Evolutionary conservation across 2,888 invertebrate genomes (phyloP), one percentile per base, ranked within the genome.

Genomic region (Trissoscelio sp.): DNA sequence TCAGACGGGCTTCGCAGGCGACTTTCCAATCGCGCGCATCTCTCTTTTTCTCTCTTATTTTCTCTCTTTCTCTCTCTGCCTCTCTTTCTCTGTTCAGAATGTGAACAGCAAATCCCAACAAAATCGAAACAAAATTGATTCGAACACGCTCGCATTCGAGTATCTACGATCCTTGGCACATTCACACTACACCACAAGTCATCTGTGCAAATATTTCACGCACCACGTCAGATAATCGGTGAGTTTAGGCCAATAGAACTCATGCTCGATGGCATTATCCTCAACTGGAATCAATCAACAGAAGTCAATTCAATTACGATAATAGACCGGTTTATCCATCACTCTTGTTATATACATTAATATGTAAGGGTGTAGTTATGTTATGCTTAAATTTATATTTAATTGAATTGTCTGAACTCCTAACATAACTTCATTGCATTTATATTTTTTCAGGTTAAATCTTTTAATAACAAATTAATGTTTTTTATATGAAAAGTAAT

Each of bases 41-140:
- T 57, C 64, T 14, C 74, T 48, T 57, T 46, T 64, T 42, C 60
- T 12, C 37, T n/a, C n/a, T n/a, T n/a, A n/a, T n/a, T n/a, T n/a
- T 53, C 5, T 53, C 12, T 46, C 62, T 22, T 6, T 3, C 28
- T 70, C 48, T 37, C 57, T 20, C 70, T 48, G 37, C 16, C 57
- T 34, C 46, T 12, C 46, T 42, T 2, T 48, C 7, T 46, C 37
- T 14, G 53, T 69, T 62, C 42, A 22, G 48, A 39, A 62, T 14
- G 55, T 57, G 46, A 64, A 42, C 34, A 53, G 60, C 53, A 73
- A 83, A 83, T 83, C 78, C 72, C 74, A 31, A 48, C 74, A 79
- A 83, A 83, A 83, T 83, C 78, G 83, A 83, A 83, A 83, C 74
- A 74, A 67, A 81, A 83, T 80, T 78, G 80, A 81, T 75, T 79